These are phyloP conservation scores for Geotrupes spiniger DNA, from an alignment of 2,888 invertebrate species.

Conservation along the genomic window DNA sequence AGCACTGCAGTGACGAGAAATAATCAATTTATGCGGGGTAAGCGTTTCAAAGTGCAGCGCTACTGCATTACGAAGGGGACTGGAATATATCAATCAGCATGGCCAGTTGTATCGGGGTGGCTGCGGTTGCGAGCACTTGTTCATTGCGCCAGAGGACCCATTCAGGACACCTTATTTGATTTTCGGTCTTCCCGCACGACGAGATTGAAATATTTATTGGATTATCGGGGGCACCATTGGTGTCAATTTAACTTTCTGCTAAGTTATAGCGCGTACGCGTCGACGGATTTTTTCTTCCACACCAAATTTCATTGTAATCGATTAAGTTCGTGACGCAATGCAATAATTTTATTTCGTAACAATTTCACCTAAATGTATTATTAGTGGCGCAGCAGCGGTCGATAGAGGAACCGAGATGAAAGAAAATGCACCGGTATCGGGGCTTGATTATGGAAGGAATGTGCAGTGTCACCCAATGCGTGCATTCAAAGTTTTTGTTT, in stretches of 20 bases:
- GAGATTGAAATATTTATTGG: slow-evolving; percentile 32
- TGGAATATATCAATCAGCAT: slow-evolving; percentile 29
- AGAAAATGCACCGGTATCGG: neutral
- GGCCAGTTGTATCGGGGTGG: slow-evolving; percentile 24
- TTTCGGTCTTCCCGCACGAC: slow-evolving; percentile 31
- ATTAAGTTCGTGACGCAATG: too few relatives aligned
- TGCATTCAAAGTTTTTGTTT: slow-evolving; percentile 15
- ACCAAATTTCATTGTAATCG: too few relatives aligned
- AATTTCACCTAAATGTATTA: too few relatives aligned
- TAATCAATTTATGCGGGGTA: too few relatives aligned
- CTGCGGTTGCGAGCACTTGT: slow-evolving; percentile 32
- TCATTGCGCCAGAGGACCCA: slow-evolving; percentile 33
- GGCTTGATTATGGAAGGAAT: slow-evolving; percentile 20
- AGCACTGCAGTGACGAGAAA: too few relatives aligned
- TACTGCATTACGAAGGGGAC: slow-evolving; percentile 10
- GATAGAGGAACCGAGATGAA: neutral
- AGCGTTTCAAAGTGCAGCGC: slow-evolving; percentile 2
- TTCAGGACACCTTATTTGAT: slow-evolving; percentile 38
- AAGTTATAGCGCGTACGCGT: too few relatives aligned
- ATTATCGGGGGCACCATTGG: slow-evolving; percentile 19
- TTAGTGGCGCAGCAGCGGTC: too few relatives aligned
- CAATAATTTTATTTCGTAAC: too few relatives aligned
- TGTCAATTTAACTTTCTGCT: slow-evolving; percentile 3
- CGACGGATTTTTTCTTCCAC: too few relatives aligned
- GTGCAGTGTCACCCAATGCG: slow-evolving; percentile 20